These are phyloP conservation scores for Mayetiola destructor DNA, from an alignment of 2,888 invertebrate species.

Conservation along the genomic window DNA sequence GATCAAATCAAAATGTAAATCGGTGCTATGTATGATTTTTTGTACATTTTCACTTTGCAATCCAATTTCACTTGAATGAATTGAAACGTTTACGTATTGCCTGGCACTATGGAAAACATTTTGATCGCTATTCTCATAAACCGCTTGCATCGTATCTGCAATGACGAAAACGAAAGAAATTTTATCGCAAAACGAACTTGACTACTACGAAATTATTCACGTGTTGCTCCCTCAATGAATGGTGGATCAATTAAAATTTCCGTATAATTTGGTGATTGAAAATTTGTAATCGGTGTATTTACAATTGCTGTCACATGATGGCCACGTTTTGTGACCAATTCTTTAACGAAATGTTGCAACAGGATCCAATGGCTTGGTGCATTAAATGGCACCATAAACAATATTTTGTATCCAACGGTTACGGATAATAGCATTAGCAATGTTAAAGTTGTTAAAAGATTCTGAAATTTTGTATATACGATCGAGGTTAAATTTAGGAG, in stretches of 20 bases:
- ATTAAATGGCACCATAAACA: conserved; percentile 17
- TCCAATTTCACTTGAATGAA: conserved; percentile 19
- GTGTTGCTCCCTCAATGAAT: conserved; percentile 27
- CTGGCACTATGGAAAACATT: conserved; percentile 19
- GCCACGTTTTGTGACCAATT: conserved; percentile 20
- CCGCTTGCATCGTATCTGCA: not conserved
- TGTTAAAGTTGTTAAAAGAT: no score
- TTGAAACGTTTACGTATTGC: not conserved
- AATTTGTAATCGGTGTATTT: conserved; percentile 13
- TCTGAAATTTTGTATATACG: no score
- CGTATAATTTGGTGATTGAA: conserved; percentile 29
- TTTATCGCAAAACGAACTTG: no score
- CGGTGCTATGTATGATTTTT: conserved; percentile 27
- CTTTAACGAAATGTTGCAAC: conserved; percentile 20
- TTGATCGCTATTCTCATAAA: conserved; percentile 27
- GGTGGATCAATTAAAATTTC: conserved; percentile 31
- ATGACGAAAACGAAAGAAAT: no score
- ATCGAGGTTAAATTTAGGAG: no score
- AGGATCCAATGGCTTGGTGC: conserved; percentile 19
- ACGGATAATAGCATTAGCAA: not conserved
- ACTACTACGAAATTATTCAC: not conserved
- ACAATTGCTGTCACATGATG: conserved; percentile 28
- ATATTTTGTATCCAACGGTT: not conserved
- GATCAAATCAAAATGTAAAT: conserved; percentile 34
- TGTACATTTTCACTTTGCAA: conserved; percentile 28